phyloP scores from a whole-genome alignment of 2,113 vertebrate genomes.

The Megaceryle maxima region DNA sequence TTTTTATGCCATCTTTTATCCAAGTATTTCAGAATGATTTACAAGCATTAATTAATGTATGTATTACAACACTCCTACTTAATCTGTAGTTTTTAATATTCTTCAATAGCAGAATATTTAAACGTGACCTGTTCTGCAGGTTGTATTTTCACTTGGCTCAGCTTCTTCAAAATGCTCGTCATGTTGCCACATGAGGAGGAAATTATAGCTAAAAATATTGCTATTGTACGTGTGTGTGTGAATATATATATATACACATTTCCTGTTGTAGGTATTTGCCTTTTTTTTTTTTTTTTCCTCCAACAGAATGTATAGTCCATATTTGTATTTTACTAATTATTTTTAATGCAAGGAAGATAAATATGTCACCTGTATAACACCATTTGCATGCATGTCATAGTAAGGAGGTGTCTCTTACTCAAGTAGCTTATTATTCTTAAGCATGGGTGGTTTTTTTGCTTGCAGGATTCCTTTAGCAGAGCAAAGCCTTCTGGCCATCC shows the following conservation, averaged over 20 bases:
- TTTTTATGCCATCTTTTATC: slow-evolving; percentile 54
- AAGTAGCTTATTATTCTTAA: background rate
- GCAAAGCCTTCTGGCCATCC: background rate
- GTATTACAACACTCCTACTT: slow-evolving; percentile 66
- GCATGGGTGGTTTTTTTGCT: background rate
- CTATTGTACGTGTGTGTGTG: background rate
- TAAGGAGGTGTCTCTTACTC: background rate
- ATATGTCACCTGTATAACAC: background rate
- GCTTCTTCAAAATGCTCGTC: slow-evolving; percentile 46
- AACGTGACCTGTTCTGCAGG: slow-evolving; percentile 71
- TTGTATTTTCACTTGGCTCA: slow-evolving; percentile 66
- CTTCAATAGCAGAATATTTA: slow-evolving; percentile 67
- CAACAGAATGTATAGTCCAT: background rate
- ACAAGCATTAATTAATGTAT: slow-evolving; percentile 62
- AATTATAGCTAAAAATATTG: slow-evolving; percentile 65
- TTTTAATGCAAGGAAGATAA: background rate
- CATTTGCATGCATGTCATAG: background rate
- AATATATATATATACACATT: background rate
- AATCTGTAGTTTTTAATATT: slow-evolving; percentile 69
- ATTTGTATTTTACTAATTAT: background rate
- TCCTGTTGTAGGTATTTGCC: background rate
- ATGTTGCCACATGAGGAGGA: slow-evolving; percentile 63
- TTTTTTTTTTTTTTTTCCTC: background rate
- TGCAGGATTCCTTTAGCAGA: background rate
- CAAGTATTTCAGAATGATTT: slow-evolving; percentile 54